Evolutionary conservation across 2,113 vertebrate species (phyloP).

Genomic region (Nibea albiflora): DNA sequence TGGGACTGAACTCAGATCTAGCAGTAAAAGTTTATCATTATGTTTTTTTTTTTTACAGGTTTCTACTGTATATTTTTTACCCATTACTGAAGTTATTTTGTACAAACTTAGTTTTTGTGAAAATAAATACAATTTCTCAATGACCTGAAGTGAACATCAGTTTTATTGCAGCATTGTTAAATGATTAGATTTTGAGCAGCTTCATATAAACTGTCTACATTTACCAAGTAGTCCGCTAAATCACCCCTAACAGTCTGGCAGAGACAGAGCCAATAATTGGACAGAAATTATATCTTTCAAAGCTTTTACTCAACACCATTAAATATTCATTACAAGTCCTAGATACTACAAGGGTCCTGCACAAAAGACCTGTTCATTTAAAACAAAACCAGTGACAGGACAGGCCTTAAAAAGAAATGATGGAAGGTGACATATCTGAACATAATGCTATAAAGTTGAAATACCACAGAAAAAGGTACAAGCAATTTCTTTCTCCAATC

Average conservation of each 20-base stretch:
- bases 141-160: slow-evolving; percentile 45
- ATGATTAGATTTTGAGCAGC: slow-evolving; percentile 68
- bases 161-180: slow-evolving; percentile 57
- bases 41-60: slow-evolving; percentile 45
- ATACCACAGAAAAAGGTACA: slow-evolving; percentile 85
- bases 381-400: slow-evolving; percentile 74
- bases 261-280: slow-evolving; percentile 77
- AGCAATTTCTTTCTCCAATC: slow-evolving; percentile 81
- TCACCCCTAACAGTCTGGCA: slow-evolving; percentile 69
- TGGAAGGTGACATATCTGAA: slow-evolving; percentile 83
- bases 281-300: slow-evolving; percentile 73
- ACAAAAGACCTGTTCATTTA: slow-evolving; percentile 75
- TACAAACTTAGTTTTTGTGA: slow-evolving; percentile 71
- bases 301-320: slow-evolving; percentile 79
- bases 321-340: slow-evolving; percentile 77
- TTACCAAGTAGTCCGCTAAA: slow-evolving; percentile 71
- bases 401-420: slow-evolving; percentile 83
- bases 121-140: slow-evolving; percentile 60
- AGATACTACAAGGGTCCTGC: slow-evolving; percentile 63
- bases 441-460: slow-evolving; percentile 88
- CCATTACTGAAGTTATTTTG: slow-evolving; percentile 75
- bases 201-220: slow-evolving; percentile 75
- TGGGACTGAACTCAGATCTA: slow-evolving; percentile 19
- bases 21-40: slow-evolving; percentile 23
- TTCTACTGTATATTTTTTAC: slow-evolving; percentile 62